phyloP scores from a whole-genome alignment of 2,797 vertebrate species.

The Urocyon cinereoargenteus region DNA sequence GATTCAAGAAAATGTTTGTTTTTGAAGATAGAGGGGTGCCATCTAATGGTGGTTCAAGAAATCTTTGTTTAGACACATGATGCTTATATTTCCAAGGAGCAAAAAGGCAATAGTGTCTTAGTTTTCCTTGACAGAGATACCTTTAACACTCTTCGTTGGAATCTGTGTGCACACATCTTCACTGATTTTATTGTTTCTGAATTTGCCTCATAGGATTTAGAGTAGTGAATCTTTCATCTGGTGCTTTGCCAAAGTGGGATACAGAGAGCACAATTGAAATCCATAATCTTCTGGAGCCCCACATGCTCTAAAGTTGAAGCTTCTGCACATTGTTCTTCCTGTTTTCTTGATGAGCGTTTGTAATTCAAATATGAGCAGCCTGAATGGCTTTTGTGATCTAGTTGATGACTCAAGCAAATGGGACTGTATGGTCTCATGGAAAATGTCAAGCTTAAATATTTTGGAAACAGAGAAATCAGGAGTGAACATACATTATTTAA shows the following conservation, averaged over 20 bases:
- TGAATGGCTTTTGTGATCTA: neutral
- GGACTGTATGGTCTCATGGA: neutral
- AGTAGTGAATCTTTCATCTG: neutral
- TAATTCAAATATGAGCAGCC: neutral
- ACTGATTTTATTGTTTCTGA: conserved; percentile 1
- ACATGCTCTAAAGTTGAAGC: neutral
- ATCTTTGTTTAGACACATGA: neutral
- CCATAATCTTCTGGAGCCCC: neutral
- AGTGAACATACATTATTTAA: neutral
- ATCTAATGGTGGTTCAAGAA: conserved; percentile 54
- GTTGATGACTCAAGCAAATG: neutral
- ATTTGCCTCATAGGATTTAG: neutral
- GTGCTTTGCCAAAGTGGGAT: neutral
- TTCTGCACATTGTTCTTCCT: neutral
- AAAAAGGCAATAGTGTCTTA: neutral
- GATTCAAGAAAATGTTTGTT: neutral
- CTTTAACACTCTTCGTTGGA: neutral
- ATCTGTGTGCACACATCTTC: neutral
- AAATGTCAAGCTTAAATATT: conserved; percentile 6
- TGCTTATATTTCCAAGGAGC: neutral
- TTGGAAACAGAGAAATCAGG: neutral
- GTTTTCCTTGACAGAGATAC: neutral
- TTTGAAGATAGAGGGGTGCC: conserved; percentile 51
- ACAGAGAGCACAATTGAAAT: neutral
- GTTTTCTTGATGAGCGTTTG: neutral